Base-by-base conservation (phyloP, 2,888 invertebrate genomes). In the Aethes cnicana region DNA sequence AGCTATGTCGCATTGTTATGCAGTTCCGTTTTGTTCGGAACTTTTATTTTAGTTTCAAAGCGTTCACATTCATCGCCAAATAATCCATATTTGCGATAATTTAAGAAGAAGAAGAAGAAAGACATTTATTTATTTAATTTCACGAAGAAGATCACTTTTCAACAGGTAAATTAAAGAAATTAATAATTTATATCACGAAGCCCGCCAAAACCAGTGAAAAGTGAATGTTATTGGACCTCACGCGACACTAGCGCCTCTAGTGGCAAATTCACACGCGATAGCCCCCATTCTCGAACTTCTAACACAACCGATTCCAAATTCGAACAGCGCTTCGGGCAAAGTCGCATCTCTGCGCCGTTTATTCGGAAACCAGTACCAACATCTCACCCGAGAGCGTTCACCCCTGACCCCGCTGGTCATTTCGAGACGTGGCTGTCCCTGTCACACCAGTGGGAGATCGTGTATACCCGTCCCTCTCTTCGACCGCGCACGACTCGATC, bases 331-430 rank as follows among this genome's bases (percentile, higher is more conserved):
- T 66, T 52, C 50, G 65, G 74, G 72, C 73, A 66, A 68, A 68
- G 70, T 66, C 71, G 54, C 52, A 59, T 58, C 54, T 59, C 60
- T 60, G 62, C 62, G 41, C 16, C 49, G 37, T 37, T 39, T 53
- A 47, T 47, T 55, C 54, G 58, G 56, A 56, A 58, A 61, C 56
- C 55, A 57, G 61, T 59, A 59, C 63, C 64, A 72, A 74, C 76
- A 74, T 77, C 74, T 82, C 81, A 80, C 81, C 84, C 76, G 72
- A 81, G 88, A 87, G 82, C 88, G 70, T 89, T 89, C 86, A 89
- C 88, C 88, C 82, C 72, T 89, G 88, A 89, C 88, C 88, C 73
- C 82, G 81, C 81, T 87, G 88, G 88, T 86, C 88, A 88, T 85
- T 84, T 81, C 72, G 77, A 78, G 77, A 76, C 74, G 72, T 62